Evolutionary conservation across 1,140 invertebrate genomes (phyloP).

Genomic region (Delia radicum): DNA sequence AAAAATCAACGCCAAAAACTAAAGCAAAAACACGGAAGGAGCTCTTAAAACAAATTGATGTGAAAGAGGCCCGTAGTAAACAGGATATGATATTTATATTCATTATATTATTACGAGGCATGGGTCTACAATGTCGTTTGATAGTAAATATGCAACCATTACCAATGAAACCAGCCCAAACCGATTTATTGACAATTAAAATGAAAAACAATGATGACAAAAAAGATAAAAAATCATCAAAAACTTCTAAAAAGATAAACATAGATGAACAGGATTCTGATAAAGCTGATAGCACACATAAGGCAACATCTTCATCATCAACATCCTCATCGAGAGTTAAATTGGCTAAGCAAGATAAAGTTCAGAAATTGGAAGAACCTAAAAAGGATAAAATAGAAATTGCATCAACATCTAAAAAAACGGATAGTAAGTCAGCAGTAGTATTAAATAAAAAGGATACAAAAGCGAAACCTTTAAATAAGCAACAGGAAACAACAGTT

Average conservation of each 20-base stretch:
- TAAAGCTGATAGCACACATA: not conserved
- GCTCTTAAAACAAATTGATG: constrained; percentile 64
- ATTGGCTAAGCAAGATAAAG: not conserved
- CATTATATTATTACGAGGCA: constrained; percentile 70
- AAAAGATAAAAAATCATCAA: constrained; percentile 23
- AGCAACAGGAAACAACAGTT: no score
- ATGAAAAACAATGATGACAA: constrained; percentile 53
- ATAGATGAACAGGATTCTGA: constrained; percentile 1
- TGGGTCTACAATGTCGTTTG: constrained; percentile 79
- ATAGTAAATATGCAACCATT: constrained; percentile 69
- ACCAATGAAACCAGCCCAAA: constrained; percentile 62
- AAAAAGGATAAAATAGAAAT: not conserved
- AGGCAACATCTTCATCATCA: no score
- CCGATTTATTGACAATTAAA: constrained; percentile 63
- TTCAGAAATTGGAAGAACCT: not conserved
- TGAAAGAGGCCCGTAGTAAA: constrained; percentile 63
- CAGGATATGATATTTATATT: constrained; percentile 75
- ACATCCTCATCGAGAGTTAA: not conserved
- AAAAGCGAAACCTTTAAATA: not conserved
- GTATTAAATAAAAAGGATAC: not conserved
- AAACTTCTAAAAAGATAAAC: constrained; percentile 27
- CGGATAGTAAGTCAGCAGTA: no score
- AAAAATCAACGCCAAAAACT: constrained; percentile 34
- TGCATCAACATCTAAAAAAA: no score
- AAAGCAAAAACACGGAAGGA: constrained; percentile 53